A percentile compares a stretch with the other conserved stretches of the same genome.
These are phyloP conservation scores for Coenobita brevimanus DNA, from an alignment of 1,140 invertebrate species.

Conservation along the genomic window DNA sequence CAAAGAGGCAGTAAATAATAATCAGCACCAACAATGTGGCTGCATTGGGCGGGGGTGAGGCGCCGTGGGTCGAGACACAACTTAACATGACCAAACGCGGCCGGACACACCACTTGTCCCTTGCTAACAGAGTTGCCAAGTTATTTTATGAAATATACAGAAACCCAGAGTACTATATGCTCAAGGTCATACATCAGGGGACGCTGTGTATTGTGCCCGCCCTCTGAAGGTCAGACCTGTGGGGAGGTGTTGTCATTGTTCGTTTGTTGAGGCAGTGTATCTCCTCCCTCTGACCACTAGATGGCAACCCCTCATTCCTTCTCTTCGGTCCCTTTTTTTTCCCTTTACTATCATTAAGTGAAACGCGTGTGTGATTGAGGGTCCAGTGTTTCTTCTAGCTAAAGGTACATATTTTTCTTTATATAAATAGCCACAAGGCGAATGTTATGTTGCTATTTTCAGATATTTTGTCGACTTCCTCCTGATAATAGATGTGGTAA, in stretches of 20 bases:
- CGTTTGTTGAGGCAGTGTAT: slow-evolving; percentile 14
- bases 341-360: too few relatives aligned
- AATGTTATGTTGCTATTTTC: too few relatives aligned
- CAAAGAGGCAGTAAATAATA: slow-evolving; percentile 64
- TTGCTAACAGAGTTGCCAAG: slow-evolving; percentile 36
- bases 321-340: neutral
- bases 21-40: slow-evolving; percentile 58
- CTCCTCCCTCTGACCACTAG: slow-evolving; percentile 33
- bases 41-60: slow-evolving; percentile 42
- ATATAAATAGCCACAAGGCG: too few relatives aligned
- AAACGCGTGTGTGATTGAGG: too few relatives aligned
- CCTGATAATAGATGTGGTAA: too few relatives aligned
- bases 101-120: slow-evolving; percentile 29
- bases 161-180: neutral
- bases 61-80: slow-evolving; percentile 44
- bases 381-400: too few relatives aligned
- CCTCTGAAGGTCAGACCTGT: too few relatives aligned
- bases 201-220: too few relatives aligned
- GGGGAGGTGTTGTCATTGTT: too few relatives aligned
- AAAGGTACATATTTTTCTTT: too few relatives aligned
- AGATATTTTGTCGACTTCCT: too few relatives aligned
- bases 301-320: slow-evolving; percentile 46
- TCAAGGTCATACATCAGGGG: slow-evolving; percentile 14
- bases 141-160: neutral
- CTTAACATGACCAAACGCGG: slow-evolving; percentile 40